These are phyloP conservation scores for Incurvaria masculella DNA, from an alignment of 2,888 invertebrate genomes.

Conservation along the genomic window DNA sequence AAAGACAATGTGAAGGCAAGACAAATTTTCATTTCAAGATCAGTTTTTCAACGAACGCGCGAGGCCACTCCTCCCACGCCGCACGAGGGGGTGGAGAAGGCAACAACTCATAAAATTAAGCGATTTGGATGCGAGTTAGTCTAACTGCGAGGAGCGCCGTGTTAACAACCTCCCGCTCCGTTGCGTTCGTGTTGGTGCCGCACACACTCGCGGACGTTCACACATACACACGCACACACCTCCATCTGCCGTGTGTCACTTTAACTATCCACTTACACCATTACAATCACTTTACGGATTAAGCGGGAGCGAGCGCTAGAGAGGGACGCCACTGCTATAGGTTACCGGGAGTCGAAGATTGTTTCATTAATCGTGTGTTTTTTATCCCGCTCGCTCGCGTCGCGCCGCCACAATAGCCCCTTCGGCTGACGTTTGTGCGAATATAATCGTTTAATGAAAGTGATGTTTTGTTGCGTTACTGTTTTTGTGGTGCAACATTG, in stretches of 20 bases:
- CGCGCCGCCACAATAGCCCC: not conserved
- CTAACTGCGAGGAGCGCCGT: slow-evolving; percentile 53
- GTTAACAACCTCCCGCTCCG: slow-evolving; percentile 37
- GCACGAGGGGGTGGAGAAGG: slow-evolving; percentile 54
- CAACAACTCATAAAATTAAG: slow-evolving; percentile 60
- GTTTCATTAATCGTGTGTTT: not conserved
- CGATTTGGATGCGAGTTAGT: slow-evolving; percentile 58
- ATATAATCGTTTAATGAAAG: not conserved
- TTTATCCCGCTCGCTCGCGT: not conserved
- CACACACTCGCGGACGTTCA: slow-evolving; percentile 1
- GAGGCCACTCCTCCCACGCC: slow-evolving; percentile 31
- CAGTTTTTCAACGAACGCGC: slow-evolving; percentile 8
- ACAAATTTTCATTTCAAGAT: no score
- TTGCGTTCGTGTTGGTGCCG: not conserved
- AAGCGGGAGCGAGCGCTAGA: not conserved
- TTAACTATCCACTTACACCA: not conserved
- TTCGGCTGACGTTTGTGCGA: not conserved
- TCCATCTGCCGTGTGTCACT: not conserved
- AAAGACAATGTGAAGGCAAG: no score
- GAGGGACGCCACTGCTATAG: not conserved
- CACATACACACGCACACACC: not conserved
- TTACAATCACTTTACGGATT: not conserved
- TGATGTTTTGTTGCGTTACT: not conserved
- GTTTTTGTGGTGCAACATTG: not conserved
- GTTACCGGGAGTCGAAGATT: not conserved